A percentile compares a stretch with the other conserved stretches of the same genome.
These are phyloP conservation scores for Hozukius guyotensis DNA, from an alignment of 2,797 vertebrate species.

Conservation along the genomic window DNA sequence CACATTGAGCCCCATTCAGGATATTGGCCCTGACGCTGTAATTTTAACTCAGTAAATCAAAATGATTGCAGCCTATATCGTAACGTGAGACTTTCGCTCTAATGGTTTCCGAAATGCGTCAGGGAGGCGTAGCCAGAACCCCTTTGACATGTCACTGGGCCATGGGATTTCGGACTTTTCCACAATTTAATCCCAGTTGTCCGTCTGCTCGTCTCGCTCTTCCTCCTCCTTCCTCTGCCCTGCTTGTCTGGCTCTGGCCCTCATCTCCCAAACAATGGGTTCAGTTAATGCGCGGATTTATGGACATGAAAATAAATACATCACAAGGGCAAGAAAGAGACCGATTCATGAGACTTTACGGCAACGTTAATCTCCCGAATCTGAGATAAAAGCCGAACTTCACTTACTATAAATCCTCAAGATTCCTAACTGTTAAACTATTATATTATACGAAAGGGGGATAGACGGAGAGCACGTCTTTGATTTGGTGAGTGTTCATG, in stretches of 20 bases:
- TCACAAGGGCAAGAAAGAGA: constrained; percentile 41
- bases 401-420: constrained; percentile 57
- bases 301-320: constrained; percentile 65
- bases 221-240: neutral
- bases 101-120: constrained; percentile 60
- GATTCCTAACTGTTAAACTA: constrained; percentile 52
- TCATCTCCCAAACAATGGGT: constrained; percentile 45
- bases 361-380: constrained; percentile 51
- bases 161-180: constrained; percentile 36
- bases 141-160: constrained; percentile 16
- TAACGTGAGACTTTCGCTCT: constrained; percentile 29
- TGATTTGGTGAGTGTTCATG: constrained; percentile 60
- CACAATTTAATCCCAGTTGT: constrained; percentile 30
- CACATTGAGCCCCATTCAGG: constrained; percentile 35
- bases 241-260: neutral
- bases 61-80: constrained; percentile 57
- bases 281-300: constrained; percentile 66
- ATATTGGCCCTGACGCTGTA: constrained; percentile 50
- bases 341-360: constrained; percentile 38
- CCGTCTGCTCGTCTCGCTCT: neutral
- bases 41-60: constrained; percentile 71
- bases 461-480: constrained; percentile 30
- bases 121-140: constrained; percentile 14
- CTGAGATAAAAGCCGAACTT: constrained; percentile 61
- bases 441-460: constrained; percentile 20